Percentiles rank a stretch among this genome's conserved stretches.
These are phyloP conservation scores for Stegostoma tigrinum DNA, from an alignment of 2,113 vertebrate genomes.

Conservation along the genomic window DNA sequence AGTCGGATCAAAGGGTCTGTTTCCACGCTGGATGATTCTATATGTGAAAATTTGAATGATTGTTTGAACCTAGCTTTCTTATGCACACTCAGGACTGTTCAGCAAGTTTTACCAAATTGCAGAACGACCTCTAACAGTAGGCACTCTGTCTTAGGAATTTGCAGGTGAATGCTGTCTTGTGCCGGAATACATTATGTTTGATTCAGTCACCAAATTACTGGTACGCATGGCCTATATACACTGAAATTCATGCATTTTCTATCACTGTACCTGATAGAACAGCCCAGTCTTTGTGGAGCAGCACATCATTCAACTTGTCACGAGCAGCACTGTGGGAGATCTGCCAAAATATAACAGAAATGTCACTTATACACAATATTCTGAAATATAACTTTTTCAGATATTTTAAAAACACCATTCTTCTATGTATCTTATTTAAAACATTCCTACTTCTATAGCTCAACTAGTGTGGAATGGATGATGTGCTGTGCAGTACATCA, in stretches of 20 bases:
- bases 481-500: background rate
- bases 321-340: background rate
- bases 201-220: too few species aligned
- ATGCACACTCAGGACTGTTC: background rate
- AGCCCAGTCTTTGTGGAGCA: background rate
- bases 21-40: too few species aligned
- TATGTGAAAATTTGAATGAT: background rate
- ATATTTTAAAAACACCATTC: background rate
- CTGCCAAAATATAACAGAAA: constrained; percentile 12
- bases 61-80: background rate
- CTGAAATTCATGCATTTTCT: background rate
- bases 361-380: background rate
- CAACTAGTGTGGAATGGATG: background rate
- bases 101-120: background rate
- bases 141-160: background rate
- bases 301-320: background rate
- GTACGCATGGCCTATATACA: background rate
- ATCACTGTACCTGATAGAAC: background rate
- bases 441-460: background rate
- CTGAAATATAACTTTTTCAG: background rate
- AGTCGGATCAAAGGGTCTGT: too few species aligned
- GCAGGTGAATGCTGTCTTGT: background rate
- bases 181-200: too few species aligned
- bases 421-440: background rate
- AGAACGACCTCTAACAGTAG: background rate